Evolutionary conservation across 2,888 invertebrate genomes (phyloP), one percentile per base, ranked within the genome.

Genomic region (Amiota mariae): DNA sequence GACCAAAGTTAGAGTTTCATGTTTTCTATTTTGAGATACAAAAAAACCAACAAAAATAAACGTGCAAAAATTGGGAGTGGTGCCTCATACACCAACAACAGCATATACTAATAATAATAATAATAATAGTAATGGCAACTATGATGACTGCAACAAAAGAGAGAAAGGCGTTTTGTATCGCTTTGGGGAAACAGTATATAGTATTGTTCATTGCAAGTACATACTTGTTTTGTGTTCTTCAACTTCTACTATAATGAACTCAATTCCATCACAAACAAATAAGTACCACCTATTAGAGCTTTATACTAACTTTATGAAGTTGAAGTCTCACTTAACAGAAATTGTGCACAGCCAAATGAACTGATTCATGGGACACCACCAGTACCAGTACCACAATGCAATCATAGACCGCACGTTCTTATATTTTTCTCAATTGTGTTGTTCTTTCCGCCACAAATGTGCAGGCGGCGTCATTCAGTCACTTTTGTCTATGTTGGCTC

Each of bases 1-100:
- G 6, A 36, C 36, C 36, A 4, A 36, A 36, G 36, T 36, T 36
- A 36, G 8, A 36, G 36, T 36, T 36, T 36, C 24, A 24, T 2
- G 3, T 36, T 36, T 54, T 54, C 13, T 54, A 54, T 6, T 59
- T 20, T 20, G 18, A 59, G 48, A 47, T 15, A 66, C 12, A 20
- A 51, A 67, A 51, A 68, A 51, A 20, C 11, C 46, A 68, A 51
- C n/a, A 36, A 66, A 51, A 72, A 70, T 84, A 85, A 82, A 82
- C 86, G 83, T 85, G 85, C 83, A 82, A 83, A 83, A 84, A 85
- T 80, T 85, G 83, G 83, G 83, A 83, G 83, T 83, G 83, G 86
- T 83, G 79, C 66, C 51, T 20, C 51, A 54, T 59, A 20, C 18
- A 1, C 8, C n/a, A 59, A 59, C 20, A 59, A 59, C 20, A 59